These are phyloP conservation scores for Leptobrachium leishanense DNA, from an alignment of 2,113 vertebrate genomes.

Conservation along the genomic window DNA sequence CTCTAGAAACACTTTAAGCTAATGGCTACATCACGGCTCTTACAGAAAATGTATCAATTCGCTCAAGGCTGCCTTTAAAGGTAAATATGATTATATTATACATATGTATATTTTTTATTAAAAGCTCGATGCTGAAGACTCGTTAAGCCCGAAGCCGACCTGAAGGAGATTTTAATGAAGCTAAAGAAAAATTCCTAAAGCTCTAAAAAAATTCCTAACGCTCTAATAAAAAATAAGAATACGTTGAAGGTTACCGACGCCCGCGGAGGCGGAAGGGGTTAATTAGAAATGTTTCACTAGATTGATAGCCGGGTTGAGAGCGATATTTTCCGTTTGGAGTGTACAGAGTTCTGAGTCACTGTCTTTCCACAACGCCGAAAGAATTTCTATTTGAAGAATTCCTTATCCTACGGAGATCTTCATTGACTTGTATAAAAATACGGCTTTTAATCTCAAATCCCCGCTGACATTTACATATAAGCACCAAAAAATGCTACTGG, in stretches of 20 bases:
- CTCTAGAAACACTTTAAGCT: no score
- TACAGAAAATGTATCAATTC: no score
- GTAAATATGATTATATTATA: no score
- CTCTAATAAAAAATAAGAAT: no score
- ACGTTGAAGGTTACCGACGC: conserved; percentile 8
- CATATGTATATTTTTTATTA: background rate
- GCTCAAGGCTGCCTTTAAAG: no score
- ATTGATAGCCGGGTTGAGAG: conserved; percentile 56
- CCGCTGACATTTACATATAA: conserved; percentile 78
- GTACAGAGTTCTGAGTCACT: conserved; percentile 8
- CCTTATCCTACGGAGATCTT: conserved; percentile 74
- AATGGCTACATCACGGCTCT: no score
- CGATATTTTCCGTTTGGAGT: conserved; percentile 25
- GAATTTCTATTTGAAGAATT: conserved; percentile 71
- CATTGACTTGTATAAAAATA: conserved; percentile 78
- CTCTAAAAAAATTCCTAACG: background rate
- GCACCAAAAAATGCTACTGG: conserved; percentile 74
- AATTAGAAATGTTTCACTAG: conserved; percentile 62
- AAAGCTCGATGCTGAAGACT: background rate
- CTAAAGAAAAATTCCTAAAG: background rate
- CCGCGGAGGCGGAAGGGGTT: conserved; percentile 46
- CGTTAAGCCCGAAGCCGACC: conserved; percentile 1
- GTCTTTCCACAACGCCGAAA: conserved; percentile 51
- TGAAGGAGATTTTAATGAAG: conserved; percentile 37
- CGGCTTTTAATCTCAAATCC: conserved; percentile 79